phyloP scores from a whole-genome alignment of 2,113 vertebrate genomes.

The Carassius auratus region DNA sequence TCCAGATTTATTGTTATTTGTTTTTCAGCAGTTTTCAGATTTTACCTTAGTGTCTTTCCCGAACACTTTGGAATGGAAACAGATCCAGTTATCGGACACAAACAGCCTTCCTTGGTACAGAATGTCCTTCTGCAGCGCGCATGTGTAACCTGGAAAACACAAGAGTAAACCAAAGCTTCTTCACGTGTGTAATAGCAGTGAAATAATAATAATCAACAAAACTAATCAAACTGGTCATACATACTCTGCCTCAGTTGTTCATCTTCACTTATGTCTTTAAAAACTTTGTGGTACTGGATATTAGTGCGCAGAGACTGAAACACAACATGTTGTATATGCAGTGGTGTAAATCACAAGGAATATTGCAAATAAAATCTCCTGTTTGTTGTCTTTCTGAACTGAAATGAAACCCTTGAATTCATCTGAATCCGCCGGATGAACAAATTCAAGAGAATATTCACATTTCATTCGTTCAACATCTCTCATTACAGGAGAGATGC shows the following conservation, averaged over 20 bases:
- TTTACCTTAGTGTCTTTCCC: constrained; percentile 94
- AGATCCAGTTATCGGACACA: constrained; percentile 95
- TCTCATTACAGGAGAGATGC: not conserved
- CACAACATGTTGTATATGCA: constrained; percentile 53
- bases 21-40: not conserved
- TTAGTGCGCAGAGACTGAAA: constrained; percentile 89
- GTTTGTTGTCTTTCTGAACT: not conserved
- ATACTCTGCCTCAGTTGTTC: constrained; percentile 92
- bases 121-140: constrained; percentile 96
- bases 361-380: not conserved
- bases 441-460: too few species aligned
- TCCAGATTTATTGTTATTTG: not conserved
- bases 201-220: not conserved
- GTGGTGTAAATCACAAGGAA: not conserved
- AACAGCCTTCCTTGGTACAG: constrained; percentile 94
- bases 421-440: too few species aligned
- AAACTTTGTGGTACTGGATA: constrained; percentile 93
- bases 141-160: constrained; percentile 85
- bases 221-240: constrained; percentile 60
- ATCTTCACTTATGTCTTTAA: constrained; percentile 88
- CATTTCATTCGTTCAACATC: not conserved
- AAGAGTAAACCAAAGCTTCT: not conserved
- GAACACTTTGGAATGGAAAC: constrained; percentile 96
- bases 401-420: not conserved
- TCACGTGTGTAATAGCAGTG: not conserved